phyloP scores from a whole-genome alignment of 2,888 invertebrate species.

The Drosophila nr. fundita region DNA sequence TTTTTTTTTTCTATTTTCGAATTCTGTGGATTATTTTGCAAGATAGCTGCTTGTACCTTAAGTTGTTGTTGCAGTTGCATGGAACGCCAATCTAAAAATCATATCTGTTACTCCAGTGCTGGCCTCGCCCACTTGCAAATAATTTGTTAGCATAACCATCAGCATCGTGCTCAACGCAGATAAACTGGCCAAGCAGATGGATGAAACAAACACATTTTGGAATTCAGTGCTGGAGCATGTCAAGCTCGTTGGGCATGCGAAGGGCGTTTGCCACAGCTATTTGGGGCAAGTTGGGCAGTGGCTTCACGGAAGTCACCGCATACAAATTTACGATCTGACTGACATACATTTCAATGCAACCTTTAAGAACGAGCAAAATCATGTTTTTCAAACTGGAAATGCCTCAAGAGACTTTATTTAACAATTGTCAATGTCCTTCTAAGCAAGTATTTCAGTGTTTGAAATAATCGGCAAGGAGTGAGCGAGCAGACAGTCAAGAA shows the following conservation, averaged over 20 bases:
- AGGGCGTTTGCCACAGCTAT: conserved; percentile 22
- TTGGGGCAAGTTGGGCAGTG: conserved; percentile 37
- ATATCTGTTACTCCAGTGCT: conserved; percentile 28
- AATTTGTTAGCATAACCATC: conserved; percentile 52
- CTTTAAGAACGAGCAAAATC: conserved; percentile 38
- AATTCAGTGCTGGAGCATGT: conserved; percentile 31
- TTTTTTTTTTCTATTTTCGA: background rate
- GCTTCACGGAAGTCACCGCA: conserved; percentile 34
- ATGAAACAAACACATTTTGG: conserved; percentile 12
- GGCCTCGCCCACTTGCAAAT: conserved; percentile 49
- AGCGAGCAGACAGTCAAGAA: background rate
- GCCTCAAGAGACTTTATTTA: background rate
- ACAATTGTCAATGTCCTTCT: conserved; percentile 25
- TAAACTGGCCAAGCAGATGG: conserved; percentile 32
- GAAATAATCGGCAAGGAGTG: conserved; percentile 17
- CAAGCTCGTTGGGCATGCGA: conserved; percentile 27
- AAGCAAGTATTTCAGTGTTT: conserved; percentile 6
- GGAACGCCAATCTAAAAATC: conserved; percentile 19
- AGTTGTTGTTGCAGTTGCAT: background rate
- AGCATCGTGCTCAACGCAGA: conserved; percentile 40
- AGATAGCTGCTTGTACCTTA: background rate
- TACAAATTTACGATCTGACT: conserved; percentile 63
- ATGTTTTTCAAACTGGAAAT: conserved; percentile 39
- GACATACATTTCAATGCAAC: conserved; percentile 30
- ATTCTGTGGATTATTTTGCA: too few relatives aligned